Percentiles rank a stretch among this genome's conserved stretches.
phyloP scores from a whole-genome alignment of 2,888 invertebrate genomes.

The Ormyrus rosae region DNA sequence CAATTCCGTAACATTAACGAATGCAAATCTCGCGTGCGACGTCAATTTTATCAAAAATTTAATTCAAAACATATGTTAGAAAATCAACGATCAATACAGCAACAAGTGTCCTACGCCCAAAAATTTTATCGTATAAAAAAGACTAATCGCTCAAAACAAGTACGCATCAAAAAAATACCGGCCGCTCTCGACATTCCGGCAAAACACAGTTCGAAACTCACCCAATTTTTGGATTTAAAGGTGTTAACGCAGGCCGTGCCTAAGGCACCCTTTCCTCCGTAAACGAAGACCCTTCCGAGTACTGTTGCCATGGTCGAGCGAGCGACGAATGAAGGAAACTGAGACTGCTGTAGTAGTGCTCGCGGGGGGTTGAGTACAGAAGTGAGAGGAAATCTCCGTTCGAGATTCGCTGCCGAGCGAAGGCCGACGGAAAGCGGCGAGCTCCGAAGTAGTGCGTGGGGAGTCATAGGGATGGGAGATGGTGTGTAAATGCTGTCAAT shows the following conservation, averaged over 20 bases:
- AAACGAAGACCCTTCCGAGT: conserved; percentile 88
- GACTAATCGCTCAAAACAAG: no score
- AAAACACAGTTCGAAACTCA: conserved; percentile 75
- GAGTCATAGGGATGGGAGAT: no score
- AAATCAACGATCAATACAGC: conserved; percentile 32
- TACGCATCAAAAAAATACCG: no score
- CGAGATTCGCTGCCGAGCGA: not conserved
- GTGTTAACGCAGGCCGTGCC: conserved; percentile 92
- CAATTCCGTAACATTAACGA: no score
- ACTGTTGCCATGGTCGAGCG: conserved; percentile 75
- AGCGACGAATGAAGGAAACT: not conserved
- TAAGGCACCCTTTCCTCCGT: conserved; percentile 97
- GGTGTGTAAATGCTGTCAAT: no score
- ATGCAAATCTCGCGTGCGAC: no score
- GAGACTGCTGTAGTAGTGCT: not conserved
- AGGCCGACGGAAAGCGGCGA: conserved; percentile 11
- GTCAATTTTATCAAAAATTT: not conserved
- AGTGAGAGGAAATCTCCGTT: not conserved
- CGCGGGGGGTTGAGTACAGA: not conserved
- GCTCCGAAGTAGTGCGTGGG: not conserved
- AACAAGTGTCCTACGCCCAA: conserved; percentile 40
- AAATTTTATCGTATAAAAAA: no score
- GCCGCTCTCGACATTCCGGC: no score
- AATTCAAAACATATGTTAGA: conserved; percentile 13
- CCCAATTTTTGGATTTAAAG: conserved; percentile 93